Conservation (phyloP, 2,113 vertebrate genomes). For the Empidonax alnorum region DNA sequence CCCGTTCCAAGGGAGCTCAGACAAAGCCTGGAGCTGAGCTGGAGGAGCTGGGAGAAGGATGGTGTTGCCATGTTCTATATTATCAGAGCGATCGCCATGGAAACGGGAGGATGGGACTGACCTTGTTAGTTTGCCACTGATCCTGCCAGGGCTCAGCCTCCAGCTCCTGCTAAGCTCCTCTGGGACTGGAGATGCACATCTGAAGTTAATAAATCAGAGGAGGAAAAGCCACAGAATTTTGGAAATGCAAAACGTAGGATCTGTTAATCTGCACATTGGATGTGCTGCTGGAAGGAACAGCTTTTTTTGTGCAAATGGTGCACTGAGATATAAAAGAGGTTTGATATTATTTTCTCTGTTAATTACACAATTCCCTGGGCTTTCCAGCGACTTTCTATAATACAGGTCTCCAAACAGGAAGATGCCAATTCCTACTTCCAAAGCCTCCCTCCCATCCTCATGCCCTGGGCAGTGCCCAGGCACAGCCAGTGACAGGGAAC, state of each 20-base stretch:
- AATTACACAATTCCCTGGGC: neutral
- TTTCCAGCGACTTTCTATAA: neutral
- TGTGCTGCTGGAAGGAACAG: neutral
- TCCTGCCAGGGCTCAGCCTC: slow-evolving; percentile 43
- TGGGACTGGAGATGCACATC: slow-evolving; percentile 1
- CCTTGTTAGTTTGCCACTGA: slow-evolving; percentile 48
- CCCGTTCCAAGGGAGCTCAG: neutral
- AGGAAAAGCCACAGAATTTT: neutral
- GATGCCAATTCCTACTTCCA: neutral
- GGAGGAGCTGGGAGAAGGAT: neutral
- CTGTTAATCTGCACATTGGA: neutral
- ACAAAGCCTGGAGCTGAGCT: slow-evolving; percentile 26
- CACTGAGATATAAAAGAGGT: neutral
- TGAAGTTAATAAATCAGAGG: neutral
- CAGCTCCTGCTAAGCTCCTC: neutral
- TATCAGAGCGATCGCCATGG: slow-evolving; percentile 35
- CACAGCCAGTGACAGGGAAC: neutral
- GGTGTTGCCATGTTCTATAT: slow-evolving; percentile 11
- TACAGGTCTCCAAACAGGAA: accelerated
- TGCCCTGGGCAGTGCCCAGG: accelerated
- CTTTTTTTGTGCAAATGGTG: neutral
- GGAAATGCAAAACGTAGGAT: neutral
- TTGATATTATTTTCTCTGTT: neutral
- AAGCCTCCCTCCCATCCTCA: accelerated
- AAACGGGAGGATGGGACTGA: slow-evolving; percentile 48